These are phyloP conservation scores for Urocyon cinereoargenteus DNA, from an alignment of 2,797 vertebrate species.

Conservation along the genomic window DNA sequence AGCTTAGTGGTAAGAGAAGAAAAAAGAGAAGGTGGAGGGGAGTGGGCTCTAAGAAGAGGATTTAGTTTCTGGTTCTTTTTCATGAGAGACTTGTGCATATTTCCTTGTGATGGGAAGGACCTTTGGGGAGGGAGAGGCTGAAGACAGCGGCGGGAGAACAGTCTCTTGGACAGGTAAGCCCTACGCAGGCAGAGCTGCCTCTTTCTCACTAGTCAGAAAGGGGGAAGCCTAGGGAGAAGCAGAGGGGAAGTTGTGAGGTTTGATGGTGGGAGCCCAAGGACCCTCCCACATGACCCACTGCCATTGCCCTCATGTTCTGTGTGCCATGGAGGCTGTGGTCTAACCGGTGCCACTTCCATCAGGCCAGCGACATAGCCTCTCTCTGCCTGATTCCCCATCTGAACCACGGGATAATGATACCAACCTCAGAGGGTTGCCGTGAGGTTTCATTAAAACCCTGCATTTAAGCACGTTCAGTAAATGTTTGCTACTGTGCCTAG, in stretches of 20 bases:
- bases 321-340: not conserved
- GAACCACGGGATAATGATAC: not conserved
- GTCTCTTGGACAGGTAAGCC: not conserved
- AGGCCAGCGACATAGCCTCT: not conserved
- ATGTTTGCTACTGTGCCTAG: not conserved
- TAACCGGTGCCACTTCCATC: not conserved
- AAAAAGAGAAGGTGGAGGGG: not conserved
- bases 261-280: not conserved
- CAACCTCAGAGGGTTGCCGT: not conserved
- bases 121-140: not conserved
- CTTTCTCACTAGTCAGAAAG: not conserved
- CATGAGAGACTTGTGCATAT: not conserved
- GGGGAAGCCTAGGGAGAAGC: not conserved
- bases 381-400: not conserved
- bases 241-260: no score
- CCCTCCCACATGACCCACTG: not conserved
- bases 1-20: not conserved
- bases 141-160: not conserved
- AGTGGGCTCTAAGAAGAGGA: not conserved
- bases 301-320: not conserved
- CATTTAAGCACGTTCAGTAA: not conserved
- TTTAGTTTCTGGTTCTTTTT: not conserved
- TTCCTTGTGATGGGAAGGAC: not conserved
- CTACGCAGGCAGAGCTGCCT: accelerated
- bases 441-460: not conserved